Evolutionary conservation across 2,888 invertebrate genomes (phyloP).

Genomic region (Leucozona laternaria): DNA sequence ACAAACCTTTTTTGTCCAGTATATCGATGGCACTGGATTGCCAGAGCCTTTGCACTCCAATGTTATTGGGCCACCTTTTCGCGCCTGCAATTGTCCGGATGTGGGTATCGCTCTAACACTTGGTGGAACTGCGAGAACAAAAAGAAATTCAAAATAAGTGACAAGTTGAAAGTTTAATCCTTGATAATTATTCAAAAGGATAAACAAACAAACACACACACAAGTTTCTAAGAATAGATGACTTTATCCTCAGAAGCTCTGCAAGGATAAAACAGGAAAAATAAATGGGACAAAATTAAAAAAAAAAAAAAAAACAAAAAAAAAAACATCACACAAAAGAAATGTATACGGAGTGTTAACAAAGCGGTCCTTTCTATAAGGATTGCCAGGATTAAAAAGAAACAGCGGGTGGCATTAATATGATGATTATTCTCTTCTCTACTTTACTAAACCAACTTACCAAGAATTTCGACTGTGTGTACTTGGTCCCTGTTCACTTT

Average conservation of each 20-base stretch:
- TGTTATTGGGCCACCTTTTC: slow-evolving; percentile 88
- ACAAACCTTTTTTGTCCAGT: slow-evolving; percentile 85
- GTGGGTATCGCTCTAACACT: slow-evolving; percentile 88
- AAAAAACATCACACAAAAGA: slow-evolving; percentile 1
- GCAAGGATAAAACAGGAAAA: slow-evolving; percentile 33
- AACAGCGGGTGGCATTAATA: slow-evolving; percentile 58
- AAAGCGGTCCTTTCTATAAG: slow-evolving; percentile 40
- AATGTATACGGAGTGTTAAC: slow-evolving; percentile 31
- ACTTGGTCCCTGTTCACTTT: slow-evolving; percentile 88
- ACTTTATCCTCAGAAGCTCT: slow-evolving; percentile 38
- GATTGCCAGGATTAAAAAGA: slow-evolving; percentile 52
- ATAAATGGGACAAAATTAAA: slow-evolving; percentile 26
- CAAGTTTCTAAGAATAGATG: slow-evolving; percentile 41
- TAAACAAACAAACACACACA: slow-evolving; percentile 57
- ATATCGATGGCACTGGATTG: slow-evolving; percentile 89
- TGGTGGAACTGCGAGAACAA: slow-evolving; percentile 86
- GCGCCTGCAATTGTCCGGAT: slow-evolving; percentile 87
- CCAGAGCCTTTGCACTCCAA: slow-evolving; percentile 89
- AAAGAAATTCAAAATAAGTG: slow-evolving; percentile 68
- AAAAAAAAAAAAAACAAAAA: slow-evolving; percentile 25
- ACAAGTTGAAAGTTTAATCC: slow-evolving; percentile 75
- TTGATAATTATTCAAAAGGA: slow-evolving; percentile 75
- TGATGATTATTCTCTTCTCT: slow-evolving; percentile 46
- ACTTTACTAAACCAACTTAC: slow-evolving; percentile 78
- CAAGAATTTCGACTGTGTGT: slow-evolving; percentile 89